phyloP scores from a whole-genome alignment of 2,113 vertebrate genomes.

The Myotis brandtii region DNA sequence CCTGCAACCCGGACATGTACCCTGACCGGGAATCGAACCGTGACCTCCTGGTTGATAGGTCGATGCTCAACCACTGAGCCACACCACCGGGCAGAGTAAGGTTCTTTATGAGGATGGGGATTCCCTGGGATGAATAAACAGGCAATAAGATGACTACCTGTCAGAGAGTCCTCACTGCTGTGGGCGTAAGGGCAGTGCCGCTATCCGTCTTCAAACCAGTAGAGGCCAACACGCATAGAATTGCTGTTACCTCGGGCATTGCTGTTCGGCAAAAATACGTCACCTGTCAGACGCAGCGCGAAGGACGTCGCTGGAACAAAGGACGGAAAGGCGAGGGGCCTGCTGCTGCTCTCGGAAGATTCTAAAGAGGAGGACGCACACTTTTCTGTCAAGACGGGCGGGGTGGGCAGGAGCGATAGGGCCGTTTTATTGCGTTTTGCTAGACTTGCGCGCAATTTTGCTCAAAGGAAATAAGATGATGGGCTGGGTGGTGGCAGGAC shows the following conservation, averaged over 20 bases:
- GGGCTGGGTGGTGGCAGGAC: neutral
- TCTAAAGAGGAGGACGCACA: neutral
- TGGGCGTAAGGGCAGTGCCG: too few species aligned
- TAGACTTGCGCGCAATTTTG: neutral
- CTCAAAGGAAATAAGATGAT: neutral
- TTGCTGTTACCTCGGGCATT: too few species aligned
- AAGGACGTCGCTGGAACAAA: neutral
- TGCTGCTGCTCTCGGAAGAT: neutral
- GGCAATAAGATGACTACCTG: too few species aligned
- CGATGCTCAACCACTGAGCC: too few species aligned
- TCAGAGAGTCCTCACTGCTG: too few species aligned
- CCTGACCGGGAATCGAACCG: too few species aligned
- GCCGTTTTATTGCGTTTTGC: neutral
- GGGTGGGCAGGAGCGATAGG: neutral
- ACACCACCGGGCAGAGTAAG: too few species aligned
- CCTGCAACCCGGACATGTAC: too few species aligned
- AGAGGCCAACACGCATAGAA: neutral
- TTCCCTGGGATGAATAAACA: too few species aligned
- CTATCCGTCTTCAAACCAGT: too few species aligned
- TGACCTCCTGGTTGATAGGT: too few species aligned
- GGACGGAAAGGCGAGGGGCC: neutral
- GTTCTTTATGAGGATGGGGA: too few species aligned
- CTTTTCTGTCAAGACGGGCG: neutral
- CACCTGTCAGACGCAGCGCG: neutral
- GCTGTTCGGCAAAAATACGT: neutral